phyloP scores from a whole-genome alignment of 2,113 vertebrate species.

The Menidia beryllina region DNA sequence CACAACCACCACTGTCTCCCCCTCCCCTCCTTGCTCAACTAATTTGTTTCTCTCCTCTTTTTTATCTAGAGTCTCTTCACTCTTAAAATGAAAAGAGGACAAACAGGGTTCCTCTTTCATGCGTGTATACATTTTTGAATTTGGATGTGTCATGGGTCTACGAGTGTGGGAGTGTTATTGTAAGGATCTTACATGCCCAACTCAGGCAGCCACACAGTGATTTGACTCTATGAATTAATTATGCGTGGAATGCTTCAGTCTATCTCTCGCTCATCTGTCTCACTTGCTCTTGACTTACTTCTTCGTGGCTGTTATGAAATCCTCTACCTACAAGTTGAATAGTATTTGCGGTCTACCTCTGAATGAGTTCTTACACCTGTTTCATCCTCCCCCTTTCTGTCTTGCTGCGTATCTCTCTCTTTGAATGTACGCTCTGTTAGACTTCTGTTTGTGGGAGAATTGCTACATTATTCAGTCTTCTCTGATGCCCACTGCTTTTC shows the following conservation, averaged over 20 bases:
- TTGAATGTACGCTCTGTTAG: constrained; percentile 25
- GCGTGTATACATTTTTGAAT: constrained; percentile 9
- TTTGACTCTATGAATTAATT: constrained; percentile 70
- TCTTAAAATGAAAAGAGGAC: constrained; percentile 40
- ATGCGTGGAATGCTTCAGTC: constrained; percentile 60
- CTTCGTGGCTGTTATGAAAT: neutral
- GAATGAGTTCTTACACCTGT: constrained; percentile 4
- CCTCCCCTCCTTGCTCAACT: constrained; percentile 3
- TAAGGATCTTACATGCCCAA: constrained; percentile 37
- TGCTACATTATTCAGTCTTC: constrained; percentile 55
- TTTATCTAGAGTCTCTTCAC: constrained; percentile 24
- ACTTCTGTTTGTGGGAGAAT: constrained; percentile 35
- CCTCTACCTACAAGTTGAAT: constrained; percentile 24
- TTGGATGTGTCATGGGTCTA: constrained; percentile 29
- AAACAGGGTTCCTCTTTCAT: constrained; percentile 21
- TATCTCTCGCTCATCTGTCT: constrained; percentile 48
- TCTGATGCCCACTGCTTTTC: constrained; percentile 41
- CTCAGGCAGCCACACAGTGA: constrained; percentile 54
- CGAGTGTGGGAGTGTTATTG: constrained; percentile 47
- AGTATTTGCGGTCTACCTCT: constrained; percentile 5
- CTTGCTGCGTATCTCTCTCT: constrained; percentile 20
- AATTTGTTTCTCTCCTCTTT: constrained; percentile 33
- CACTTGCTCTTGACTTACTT: constrained; percentile 37
- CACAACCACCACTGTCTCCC: neutral
- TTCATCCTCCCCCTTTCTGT: neutral